phyloP scores from a whole-genome alignment of 2,113 vertebrate genomes.

The Holacanthus passer region DNA sequence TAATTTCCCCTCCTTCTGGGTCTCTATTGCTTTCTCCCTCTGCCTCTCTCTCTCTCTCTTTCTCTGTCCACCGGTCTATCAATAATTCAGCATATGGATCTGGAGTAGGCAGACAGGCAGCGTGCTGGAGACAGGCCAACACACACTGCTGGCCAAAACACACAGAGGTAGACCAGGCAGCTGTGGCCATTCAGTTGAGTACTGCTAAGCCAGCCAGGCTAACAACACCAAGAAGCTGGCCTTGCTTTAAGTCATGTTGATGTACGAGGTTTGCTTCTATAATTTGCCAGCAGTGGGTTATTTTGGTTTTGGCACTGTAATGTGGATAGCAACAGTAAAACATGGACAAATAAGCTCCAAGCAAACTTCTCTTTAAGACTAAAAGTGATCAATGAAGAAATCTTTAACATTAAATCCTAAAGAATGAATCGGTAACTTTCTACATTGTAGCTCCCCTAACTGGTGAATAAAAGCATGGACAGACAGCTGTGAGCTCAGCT shows the following conservation, averaged over 20 bases:
- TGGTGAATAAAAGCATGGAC: not conserved
- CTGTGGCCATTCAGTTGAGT: conserved; percentile 21
- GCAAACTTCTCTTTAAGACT: not conserved
- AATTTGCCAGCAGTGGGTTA: conserved; percentile 27
- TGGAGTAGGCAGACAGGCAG: conserved; percentile 74
- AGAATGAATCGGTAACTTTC: not conserved
- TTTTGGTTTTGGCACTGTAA: conserved; percentile 32
- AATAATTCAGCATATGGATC: conserved; percentile 84
- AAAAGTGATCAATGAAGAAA: not conserved
- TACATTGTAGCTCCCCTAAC: conserved; percentile 13
- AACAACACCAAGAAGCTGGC: conserved; percentile 21
- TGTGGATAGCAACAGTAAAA: conserved; percentile 39
- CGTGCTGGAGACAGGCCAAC: conserved; percentile 65
- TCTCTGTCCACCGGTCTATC: conserved; percentile 70
- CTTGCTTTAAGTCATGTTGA: conserved; percentile 1
- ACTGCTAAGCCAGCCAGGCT: conserved; percentile 45
- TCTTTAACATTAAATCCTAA: not conserved
- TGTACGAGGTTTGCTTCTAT: conserved; percentile 12
- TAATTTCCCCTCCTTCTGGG: conserved; percentile 38
- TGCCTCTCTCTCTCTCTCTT: conserved; percentile 27
- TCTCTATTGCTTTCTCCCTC: conserved; percentile 51
- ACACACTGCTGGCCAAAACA: conserved; percentile 47
- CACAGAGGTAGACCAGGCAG: conserved; percentile 35
- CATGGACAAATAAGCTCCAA: not conserved
- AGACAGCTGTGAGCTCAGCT: not conserved